Conservation (phyloP, 2,113 vertebrate genomes). For the Petroica traversi region DNA sequence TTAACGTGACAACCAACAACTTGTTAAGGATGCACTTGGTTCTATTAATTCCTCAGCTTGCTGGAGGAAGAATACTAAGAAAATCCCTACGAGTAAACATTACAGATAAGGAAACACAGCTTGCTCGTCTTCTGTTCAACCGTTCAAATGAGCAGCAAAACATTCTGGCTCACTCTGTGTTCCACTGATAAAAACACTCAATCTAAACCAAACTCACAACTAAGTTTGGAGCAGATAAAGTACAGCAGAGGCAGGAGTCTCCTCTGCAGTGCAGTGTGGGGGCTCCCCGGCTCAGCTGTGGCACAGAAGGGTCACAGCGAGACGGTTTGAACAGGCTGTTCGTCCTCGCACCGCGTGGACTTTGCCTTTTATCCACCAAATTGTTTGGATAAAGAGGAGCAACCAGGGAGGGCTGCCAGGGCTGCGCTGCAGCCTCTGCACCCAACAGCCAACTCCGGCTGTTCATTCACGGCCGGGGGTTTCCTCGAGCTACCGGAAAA, state of each 20-base stretch:
- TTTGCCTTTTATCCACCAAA: background rate
- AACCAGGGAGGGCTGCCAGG: background rate
- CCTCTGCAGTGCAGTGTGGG: background rate
- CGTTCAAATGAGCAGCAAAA: background rate
- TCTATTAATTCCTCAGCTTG: background rate
- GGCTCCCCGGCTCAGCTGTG: background rate
- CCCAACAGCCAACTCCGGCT: background rate
- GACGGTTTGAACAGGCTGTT: accelerated
- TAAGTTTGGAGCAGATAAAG: background rate
- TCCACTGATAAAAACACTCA: background rate
- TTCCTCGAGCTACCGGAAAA: background rate
- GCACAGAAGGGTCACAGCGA: background rate
- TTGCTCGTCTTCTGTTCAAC: background rate
- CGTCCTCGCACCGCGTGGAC: background rate
- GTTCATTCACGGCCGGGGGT: background rate
- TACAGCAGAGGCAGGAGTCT: background rate
- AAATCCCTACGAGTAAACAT: background rate
- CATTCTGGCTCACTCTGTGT: background rate
- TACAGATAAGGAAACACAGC: background rate
- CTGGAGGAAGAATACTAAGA: background rate
- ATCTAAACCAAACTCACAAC: background rate
- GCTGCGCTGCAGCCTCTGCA: background rate
- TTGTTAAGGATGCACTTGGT: background rate
- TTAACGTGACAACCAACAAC: background rate
- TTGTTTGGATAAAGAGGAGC: background rate